These are phyloP conservation scores for Polyommatus iphigenia DNA, from an alignment of 2,888 invertebrate species.

Conservation along the genomic window DNA sequence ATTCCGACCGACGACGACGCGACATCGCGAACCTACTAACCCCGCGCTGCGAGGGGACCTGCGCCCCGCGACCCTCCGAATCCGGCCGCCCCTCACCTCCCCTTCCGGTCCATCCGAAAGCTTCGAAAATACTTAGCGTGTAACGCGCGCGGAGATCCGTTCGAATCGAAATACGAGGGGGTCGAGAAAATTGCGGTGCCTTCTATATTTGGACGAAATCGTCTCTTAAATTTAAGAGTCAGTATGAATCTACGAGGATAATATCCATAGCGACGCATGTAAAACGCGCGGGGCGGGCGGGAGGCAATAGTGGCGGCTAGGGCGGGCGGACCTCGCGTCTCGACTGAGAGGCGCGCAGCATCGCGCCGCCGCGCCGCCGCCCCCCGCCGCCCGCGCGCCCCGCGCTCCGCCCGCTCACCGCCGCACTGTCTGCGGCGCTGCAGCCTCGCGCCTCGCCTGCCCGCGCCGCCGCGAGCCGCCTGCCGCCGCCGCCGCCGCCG, in stretches of 20 bases:
- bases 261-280: slow-evolving; percentile 51
- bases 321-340: slow-evolving; percentile 82
- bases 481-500: slow-evolving; percentile 42
- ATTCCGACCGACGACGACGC: slow-evolving; percentile 78
- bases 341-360: slow-evolving; percentile 84
- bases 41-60: slow-evolving; percentile 76
- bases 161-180: slow-evolving; percentile 42
- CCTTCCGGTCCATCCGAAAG: slow-evolving; percentile 75
- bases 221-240: slow-evolving; percentile 52
- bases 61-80: slow-evolving; percentile 76
- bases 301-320: slow-evolving; percentile 72
- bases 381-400: slow-evolving; percentile 49
- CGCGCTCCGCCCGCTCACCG: slow-evolving; percentile 53
- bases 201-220: slow-evolving; percentile 42
- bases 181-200: slow-evolving; percentile 36
- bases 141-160: slow-evolving; percentile 64
- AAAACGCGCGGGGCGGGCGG: slow-evolving; percentile 70
- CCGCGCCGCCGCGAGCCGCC: slow-evolving; percentile 45
- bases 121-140: slow-evolving; percentile 74
- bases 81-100: slow-evolving; percentile 66
- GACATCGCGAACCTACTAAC: slow-evolving; percentile 80
- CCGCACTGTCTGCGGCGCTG: slow-evolving; percentile 70
- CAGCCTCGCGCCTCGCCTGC: slow-evolving; percentile 62
- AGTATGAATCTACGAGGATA: slow-evolving; percentile 47
- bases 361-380: slow-evolving; percentile 81